Evolutionary conservation across 2,888 invertebrate genomes (phyloP).

Genomic region (Thera obeliscata): DNA sequence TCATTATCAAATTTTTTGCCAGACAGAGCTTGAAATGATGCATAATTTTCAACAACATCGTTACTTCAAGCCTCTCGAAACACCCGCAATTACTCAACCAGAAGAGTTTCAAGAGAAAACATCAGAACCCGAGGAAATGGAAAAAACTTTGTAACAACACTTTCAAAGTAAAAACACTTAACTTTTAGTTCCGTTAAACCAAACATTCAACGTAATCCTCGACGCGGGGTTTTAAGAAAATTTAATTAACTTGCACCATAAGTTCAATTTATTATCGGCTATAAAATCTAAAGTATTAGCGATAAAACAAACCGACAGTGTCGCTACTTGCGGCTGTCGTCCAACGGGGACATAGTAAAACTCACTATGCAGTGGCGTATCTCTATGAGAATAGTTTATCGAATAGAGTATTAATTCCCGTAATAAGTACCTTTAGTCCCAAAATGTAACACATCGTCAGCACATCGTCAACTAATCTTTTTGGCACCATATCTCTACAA

Average conservation of each 20-base stretch:
- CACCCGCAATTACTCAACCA: neutral
- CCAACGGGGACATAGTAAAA: conserved; percentile 18
- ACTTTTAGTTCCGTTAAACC: conserved; percentile 38
- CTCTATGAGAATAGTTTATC: neutral
- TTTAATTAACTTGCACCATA: conserved; percentile 58
- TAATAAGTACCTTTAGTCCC: too few relatives aligned
- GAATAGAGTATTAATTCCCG: too few relatives aligned
- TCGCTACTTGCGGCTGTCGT: conserved; percentile 37
- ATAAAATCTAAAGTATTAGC: conserved; percentile 59
- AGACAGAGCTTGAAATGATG: too few relatives aligned
- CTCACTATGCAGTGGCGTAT: neutral
- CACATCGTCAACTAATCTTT: too few relatives aligned
- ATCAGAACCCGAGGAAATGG: conserved; percentile 6
- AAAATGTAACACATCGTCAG: too few relatives aligned
- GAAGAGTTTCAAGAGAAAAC: conserved; percentile 3
- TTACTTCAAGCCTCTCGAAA: neutral
- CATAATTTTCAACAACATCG: neutral
- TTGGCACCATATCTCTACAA: too few relatives aligned
- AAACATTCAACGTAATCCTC: conserved; percentile 41
- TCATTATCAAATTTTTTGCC: too few relatives aligned
- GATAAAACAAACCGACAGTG: conserved; percentile 47
- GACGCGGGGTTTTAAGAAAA: conserved; percentile 50
- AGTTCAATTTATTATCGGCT: conserved; percentile 57
- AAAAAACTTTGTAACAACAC: conserved; percentile 24
- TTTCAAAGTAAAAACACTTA: conserved; percentile 35